Evolutionary conservation across 2,888 invertebrate species (phyloP).

Genomic region (Sesamia inferens): DNA sequence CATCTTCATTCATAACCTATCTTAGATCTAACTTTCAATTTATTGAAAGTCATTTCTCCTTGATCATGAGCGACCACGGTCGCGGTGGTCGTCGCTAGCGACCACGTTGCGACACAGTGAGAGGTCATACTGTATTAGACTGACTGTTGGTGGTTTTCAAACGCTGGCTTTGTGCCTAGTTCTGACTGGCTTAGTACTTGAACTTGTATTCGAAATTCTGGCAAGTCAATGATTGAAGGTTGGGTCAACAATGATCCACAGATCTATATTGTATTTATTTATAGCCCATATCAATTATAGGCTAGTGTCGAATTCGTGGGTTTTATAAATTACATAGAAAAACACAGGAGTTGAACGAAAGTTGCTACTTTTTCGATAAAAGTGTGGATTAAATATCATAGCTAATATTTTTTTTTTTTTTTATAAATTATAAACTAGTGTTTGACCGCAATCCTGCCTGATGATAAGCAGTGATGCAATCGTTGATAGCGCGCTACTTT

Average conservation of each 20-base stretch:
- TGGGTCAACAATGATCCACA: no score
- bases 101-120: slow-evolving; percentile 50
- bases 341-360: background rate
- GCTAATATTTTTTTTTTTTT: no score
- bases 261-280: no score
- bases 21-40: slow-evolving; percentile 49
- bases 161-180: slow-evolving; percentile 3
- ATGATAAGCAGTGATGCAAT: no score
- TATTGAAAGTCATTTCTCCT: slow-evolving; percentile 63
- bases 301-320: background rate
- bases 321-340: background rate
- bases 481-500: no score
- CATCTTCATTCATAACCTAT: slow-evolving; percentile 26
- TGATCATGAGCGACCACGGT: slow-evolving; percentile 54
- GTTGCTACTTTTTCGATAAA: background rate
- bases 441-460: no score
- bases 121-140: slow-evolving; percentile 52
- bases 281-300: background rate
- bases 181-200: slow-evolving; percentile 18
- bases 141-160: slow-evolving; percentile 45
- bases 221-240: background rate
- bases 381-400: background rate
- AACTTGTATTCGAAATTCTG: background rate
- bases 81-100: slow-evolving; percentile 27
- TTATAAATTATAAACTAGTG: no score